These are phyloP conservation scores for Triplophysa bombifrons DNA, from an alignment of 2,797 vertebrate species.

Conservation along the genomic window DNA sequence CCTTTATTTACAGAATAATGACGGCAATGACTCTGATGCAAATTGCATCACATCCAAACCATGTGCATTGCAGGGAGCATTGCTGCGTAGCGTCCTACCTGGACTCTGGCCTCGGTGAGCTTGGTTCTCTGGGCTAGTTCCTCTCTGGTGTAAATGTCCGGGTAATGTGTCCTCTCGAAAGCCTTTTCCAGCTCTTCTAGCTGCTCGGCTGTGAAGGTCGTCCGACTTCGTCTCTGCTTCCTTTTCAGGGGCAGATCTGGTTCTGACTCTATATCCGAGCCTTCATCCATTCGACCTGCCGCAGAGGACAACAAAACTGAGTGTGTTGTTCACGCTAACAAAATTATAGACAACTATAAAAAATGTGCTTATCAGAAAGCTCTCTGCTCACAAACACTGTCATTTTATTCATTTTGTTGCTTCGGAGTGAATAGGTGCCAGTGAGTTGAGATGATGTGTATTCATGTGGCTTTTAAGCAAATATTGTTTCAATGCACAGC, in stretches of 20 bases:
- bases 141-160: conserved; percentile 95
- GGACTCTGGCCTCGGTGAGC: conserved; percentile 92
- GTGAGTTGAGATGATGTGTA: conserved; percentile 41
- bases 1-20: not conserved
- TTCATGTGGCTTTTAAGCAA: conserved; percentile 48
- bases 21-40: not conserved
- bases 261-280: conserved; percentile 92
- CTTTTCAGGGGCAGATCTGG: conserved; percentile 93
- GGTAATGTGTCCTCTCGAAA: conserved; percentile 95
- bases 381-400: conserved; percentile 8
- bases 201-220: conserved; percentile 94
- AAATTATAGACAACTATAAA: not conserved
- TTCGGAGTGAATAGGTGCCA: not conserved
- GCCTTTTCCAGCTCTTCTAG: conserved; percentile 96
- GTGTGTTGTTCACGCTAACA: too few species aligned
- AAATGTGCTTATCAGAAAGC: not conserved
- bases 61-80: not conserved
- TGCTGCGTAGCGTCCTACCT: conserved; percentile 74
- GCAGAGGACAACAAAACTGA: not conserved
- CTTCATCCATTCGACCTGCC: conserved; percentile 85
- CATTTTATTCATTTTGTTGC: conserved; percentile 7
- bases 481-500: conserved; percentile 60
- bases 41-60: not conserved
- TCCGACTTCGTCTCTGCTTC: conserved; percentile 92
- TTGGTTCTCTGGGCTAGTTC: conserved; percentile 96